These are phyloP conservation scores for Dermatemys mawii DNA, from an alignment of 2,113 vertebrate genomes.

Conservation along the genomic window DNA sequence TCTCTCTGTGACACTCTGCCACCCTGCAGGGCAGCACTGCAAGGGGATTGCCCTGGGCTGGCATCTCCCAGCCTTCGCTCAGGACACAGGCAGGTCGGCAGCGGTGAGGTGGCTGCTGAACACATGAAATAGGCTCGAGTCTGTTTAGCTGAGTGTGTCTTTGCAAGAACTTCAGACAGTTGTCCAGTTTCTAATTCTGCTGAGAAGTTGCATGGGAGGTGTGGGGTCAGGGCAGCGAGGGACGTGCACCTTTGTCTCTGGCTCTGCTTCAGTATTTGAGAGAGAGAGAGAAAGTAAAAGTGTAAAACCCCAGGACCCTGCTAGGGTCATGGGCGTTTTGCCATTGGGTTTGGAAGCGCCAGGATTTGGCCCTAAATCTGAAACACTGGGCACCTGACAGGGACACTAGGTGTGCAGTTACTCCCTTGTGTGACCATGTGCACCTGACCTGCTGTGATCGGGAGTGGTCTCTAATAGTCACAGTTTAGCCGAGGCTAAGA, in stretches of 20 bases:
- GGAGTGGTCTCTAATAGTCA: neutral
- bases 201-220: accelerated
- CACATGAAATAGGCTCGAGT: neutral
- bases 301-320: neutral
- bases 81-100: neutral
- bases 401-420: neutral
- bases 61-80: neutral
- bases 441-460: neutral
- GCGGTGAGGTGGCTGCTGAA: neutral
- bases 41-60: neutral
- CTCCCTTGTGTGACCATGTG: accelerated
- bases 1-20: neutral
- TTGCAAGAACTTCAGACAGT: neutral
- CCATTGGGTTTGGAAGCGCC: neutral
- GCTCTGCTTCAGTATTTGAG: accelerated
- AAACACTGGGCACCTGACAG: neutral
- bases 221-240: accelerated
- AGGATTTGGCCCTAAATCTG: conserved; percentile 13
- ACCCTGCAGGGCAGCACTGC: neutral
- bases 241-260: neutral
- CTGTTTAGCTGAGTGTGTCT: neutral
- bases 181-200: accelerated
- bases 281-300: neutral
- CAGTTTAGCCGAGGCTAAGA: neutral
- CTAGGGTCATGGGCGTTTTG: neutral